Evolutionary conservation across 2,888 invertebrate genomes (phyloP).

Genomic region (Fragum sueziense): DNA sequence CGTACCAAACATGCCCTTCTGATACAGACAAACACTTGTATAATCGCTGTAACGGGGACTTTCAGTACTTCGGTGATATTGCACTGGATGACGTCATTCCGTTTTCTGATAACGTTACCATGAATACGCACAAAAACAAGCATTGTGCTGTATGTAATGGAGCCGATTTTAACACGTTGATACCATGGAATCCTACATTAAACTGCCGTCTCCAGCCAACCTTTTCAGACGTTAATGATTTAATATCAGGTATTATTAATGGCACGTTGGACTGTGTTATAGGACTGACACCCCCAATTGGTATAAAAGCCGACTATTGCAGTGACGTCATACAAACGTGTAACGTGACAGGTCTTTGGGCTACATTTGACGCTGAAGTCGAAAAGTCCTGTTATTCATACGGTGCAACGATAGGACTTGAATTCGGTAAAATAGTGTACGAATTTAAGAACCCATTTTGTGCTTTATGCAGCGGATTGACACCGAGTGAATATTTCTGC

Average conservation of each 20-base stretch:
- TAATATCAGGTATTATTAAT: neutral
- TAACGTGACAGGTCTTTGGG: neutral
- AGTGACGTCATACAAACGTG: neutral
- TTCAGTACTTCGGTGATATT: neutral
- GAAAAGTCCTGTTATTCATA: neutral
- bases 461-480: neutral
- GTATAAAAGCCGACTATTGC: neutral
- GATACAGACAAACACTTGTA: neutral
- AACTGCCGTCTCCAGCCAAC: neutral
- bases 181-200: neutral
- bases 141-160: neutral
- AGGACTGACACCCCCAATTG: neutral
- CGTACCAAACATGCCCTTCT: neutral
- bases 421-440: neutral
- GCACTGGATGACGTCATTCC: constrained; percentile 6
- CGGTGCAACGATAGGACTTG: neutral
- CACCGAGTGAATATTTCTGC: neutral
- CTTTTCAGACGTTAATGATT: neutral
- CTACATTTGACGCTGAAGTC: neutral
- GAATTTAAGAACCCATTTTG: neutral
- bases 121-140: constrained; percentile 3
- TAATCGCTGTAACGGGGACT: neutral
- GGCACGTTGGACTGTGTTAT: neutral
- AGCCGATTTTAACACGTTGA: neutral
- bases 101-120: neutral